Conservation (phyloP, 2,888 invertebrate genomes). For the Dicranocentrus wangi region DNA sequence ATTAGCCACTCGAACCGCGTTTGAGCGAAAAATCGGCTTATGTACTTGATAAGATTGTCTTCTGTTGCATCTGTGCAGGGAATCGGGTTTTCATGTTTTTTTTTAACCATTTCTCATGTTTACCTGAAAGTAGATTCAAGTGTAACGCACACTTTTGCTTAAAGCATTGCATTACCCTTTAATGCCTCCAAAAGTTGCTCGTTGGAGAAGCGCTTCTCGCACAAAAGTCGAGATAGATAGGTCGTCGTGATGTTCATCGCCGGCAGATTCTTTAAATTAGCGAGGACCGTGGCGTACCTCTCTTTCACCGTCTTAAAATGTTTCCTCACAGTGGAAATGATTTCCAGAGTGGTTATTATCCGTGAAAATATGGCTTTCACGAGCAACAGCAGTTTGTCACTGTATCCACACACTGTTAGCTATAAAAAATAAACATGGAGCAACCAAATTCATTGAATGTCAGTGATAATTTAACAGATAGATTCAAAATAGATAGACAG, state of each 20-base stretch:
- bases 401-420: constrained; percentile 82
- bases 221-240: constrained; percentile 30
- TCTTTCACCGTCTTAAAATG: constrained; percentile 83
- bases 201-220: constrained; percentile 51
- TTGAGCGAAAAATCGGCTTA: constrained; percentile 85
- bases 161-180: constrained; percentile 78
- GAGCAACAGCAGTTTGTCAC: constrained; percentile 88
- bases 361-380: constrained; percentile 89
- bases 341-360: constrained; percentile 84
- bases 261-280: constrained; percentile 36
- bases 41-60: constrained; percentile 85
- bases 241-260: constrained; percentile 20
- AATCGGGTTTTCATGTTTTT: background rate
- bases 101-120: background rate
- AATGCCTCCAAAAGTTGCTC: constrained; percentile 82
- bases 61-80: constrained; percentile 82
- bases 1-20: constrained; percentile 89
- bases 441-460: background rate
- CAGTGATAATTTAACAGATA: too few species aligned
- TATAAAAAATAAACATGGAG: background rate
- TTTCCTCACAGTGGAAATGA: constrained; percentile 86
- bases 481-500: too few species aligned
- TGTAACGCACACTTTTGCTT: background rate
- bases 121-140: background rate
- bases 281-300: constrained; percentile 19